Conservation (phyloP, 2,797 vertebrate genomes). For the Anguilla obscura region DNA sequence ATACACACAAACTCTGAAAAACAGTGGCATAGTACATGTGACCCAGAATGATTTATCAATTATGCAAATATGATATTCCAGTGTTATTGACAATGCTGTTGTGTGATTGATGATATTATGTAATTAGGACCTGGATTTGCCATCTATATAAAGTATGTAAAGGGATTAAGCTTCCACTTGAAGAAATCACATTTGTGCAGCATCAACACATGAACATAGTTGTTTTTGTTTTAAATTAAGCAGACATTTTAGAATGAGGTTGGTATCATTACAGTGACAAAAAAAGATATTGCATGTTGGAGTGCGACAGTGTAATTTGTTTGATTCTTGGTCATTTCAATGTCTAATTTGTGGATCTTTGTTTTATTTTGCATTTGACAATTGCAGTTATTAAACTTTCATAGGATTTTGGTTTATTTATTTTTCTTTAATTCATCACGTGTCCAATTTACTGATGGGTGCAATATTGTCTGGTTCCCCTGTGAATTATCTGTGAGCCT, state of each 20-base stretch:
- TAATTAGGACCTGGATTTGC: constrained; percentile 43
- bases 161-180: constrained; percentile 29
- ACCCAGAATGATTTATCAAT: constrained; percentile 51
- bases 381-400: background rate
- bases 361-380: background rate
- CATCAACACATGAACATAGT: constrained; percentile 8
- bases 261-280: background rate
- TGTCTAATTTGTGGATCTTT: constrained; percentile 4
- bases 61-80: constrained; percentile 78
- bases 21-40: constrained; percentile 40
- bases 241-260: background rate
- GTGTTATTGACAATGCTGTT: constrained; percentile 53
- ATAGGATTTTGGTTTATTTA: constrained; percentile 8
- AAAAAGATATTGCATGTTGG: constrained; percentile 6
- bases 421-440: constrained; percentile 7
- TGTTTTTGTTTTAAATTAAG: constrained; percentile 13
- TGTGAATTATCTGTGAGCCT: background rate
- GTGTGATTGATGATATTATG: constrained; percentile 47
- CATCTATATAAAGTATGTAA: constrained; percentile 21
- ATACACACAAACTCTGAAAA: constrained; percentile 35
- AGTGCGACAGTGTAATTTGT: constrained; percentile 1
- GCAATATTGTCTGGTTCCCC: constrained; percentile 9
- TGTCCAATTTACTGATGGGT: constrained; percentile 13
- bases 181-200: constrained; percentile 15
- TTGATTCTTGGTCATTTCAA: constrained; percentile 17